These are phyloP conservation scores for Microctonus hyperodae DNA, from an alignment of 2,888 invertebrate genomes.

Conservation along the genomic window DNA sequence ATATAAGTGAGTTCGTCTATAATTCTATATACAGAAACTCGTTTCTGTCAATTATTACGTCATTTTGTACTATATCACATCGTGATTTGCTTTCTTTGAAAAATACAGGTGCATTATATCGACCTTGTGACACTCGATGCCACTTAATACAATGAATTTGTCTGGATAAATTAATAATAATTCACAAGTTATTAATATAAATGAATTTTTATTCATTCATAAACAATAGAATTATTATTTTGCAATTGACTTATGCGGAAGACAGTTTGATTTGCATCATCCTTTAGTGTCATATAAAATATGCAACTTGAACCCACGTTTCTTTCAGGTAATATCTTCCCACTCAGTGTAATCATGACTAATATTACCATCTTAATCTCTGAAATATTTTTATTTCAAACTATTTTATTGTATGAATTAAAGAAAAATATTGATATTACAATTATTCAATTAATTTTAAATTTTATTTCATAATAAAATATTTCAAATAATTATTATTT, in stretches of 20 bases:
- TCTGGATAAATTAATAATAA: neutral
- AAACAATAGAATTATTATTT: neutral
- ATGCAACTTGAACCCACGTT: constrained; percentile 13
- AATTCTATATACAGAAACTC: constrained; percentile 14
- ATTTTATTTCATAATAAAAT: neutral
- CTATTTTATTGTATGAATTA: neutral
- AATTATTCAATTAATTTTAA: neutral
- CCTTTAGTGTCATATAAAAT: neutral
- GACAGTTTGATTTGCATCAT: neutral
- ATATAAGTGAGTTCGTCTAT: neutral
- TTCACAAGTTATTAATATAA: neutral
- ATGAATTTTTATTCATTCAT: neutral
- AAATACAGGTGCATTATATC: neutral
- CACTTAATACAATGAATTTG: neutral
- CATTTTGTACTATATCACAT: constrained; percentile 9
- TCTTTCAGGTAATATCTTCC: constrained; percentile 9
- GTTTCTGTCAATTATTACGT: constrained; percentile 7
- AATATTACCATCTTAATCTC: constrained; percentile 7
- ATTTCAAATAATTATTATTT: neutral
- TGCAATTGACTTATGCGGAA: neutral
- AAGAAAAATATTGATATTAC: neutral
- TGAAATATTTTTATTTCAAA: neutral
- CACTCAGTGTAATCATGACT: constrained; percentile 11
- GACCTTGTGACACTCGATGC: constrained; percentile 4
- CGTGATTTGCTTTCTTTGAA: constrained; percentile 5